Conservation (phyloP, 2,113 vertebrate genomes). For the Urocolius indicus region DNA sequence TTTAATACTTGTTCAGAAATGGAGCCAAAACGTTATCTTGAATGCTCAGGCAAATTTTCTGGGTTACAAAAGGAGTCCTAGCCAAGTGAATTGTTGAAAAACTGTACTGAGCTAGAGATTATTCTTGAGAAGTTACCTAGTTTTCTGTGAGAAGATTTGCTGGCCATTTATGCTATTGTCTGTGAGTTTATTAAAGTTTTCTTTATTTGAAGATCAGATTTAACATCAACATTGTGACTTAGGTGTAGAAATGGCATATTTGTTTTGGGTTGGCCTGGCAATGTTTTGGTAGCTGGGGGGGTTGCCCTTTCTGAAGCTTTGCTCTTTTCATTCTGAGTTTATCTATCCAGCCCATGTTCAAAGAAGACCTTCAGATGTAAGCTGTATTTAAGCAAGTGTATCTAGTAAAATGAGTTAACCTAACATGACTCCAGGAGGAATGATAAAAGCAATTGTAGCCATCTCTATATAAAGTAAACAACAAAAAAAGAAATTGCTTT, state of each 20-base stretch:
- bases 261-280: neutral
- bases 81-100: neutral
- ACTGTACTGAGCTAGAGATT: neutral
- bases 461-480: conserved; percentile 20
- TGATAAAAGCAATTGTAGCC: conserved; percentile 31
- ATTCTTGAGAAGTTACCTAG: neutral
- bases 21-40: neutral
- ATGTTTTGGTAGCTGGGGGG: neutral
- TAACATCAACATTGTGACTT: neutral
- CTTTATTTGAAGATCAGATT: neutral
- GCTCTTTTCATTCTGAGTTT: conserved; percentile 4
- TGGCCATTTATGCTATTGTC: neutral
- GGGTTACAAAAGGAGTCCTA: neutral
- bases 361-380: neutral
- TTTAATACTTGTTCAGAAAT: conserved; percentile 21
- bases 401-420: conserved; percentile 5
- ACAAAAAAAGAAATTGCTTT: conserved; percentile 29
- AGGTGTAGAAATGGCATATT: neutral
- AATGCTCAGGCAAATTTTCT: neutral
- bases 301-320: neutral
- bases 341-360: neutral
- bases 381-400: neutral
- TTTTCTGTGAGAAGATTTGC: neutral
- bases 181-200: neutral
- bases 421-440: conserved; percentile 16